Conservation (phyloP, 2,113 vertebrate genomes). For the Lasiurus borealis region DNA sequence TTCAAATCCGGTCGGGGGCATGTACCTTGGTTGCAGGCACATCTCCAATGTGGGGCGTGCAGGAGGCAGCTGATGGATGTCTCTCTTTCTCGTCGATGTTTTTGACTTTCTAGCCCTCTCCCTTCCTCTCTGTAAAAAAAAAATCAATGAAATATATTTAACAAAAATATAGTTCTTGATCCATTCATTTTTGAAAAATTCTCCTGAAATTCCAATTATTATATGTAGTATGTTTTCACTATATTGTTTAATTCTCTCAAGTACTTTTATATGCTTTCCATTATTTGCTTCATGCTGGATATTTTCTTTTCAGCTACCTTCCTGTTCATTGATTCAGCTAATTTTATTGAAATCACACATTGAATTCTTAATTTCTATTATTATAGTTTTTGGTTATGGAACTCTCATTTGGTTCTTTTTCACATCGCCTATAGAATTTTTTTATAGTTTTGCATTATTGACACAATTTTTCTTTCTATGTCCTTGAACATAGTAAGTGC, state of each 20-base stretch:
- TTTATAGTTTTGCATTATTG: neutral
- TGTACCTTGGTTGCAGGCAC: too few species aligned
- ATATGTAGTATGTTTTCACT: neutral
- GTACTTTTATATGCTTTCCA: neutral
- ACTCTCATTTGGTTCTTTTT: neutral
- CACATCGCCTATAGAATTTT: neutral
- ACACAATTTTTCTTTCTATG: neutral
- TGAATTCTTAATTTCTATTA: neutral
- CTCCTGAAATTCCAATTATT: neutral
- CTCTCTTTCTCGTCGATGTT: too few species aligned
- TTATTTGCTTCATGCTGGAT: neutral
- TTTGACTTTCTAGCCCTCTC: too few species aligned
- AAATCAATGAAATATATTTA: too few species aligned
- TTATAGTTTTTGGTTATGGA: neutral
- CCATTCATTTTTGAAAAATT: neutral
- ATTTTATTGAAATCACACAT: neutral
- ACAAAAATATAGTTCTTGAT: neutral
- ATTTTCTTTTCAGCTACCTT: neutral
- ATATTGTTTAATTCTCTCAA: neutral
- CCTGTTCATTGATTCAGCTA: neutral
- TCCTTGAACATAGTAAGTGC: neutral
- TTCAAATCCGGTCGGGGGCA: too few species aligned
- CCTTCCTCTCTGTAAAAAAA: too few species aligned
- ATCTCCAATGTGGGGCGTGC: too few species aligned
- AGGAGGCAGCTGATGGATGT: too few species aligned